Conservation (phyloP, 2,113 vertebrate species). For the Malurus melanocephalus region DNA sequence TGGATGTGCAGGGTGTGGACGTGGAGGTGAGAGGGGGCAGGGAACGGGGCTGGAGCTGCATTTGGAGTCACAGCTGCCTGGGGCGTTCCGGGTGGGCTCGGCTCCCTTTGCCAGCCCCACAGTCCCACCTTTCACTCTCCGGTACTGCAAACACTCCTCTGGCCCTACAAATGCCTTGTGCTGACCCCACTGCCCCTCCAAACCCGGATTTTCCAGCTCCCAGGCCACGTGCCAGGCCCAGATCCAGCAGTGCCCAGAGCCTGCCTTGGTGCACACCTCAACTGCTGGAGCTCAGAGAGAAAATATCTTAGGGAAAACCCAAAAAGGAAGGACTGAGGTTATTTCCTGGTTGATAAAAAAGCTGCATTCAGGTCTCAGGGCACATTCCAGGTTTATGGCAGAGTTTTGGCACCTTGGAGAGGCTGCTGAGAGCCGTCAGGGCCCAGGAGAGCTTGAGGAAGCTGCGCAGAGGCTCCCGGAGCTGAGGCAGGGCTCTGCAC, state of each 20-base stretch:
- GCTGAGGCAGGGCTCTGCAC: background rate
- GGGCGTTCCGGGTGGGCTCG: background rate
- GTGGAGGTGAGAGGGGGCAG: background rate
- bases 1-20: background rate
- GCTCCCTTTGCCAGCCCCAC: background rate
- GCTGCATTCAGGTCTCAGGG: background rate
- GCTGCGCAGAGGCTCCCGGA: background rate
- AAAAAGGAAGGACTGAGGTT: background rate
- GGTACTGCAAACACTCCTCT: background rate
- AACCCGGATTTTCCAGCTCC: background rate
- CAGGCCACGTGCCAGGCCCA: accelerated
- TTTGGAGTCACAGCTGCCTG: background rate
- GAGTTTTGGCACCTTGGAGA: background rate
- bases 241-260: background rate
- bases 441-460: background rate
- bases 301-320: background rate
- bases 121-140: background rate
- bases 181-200: background rate
- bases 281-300: background rate
- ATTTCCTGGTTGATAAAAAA: background rate
- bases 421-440: accelerated
- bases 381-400: background rate
- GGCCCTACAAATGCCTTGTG: background rate
- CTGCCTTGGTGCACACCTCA: background rate
- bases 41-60: background rate